Conservation (phyloP, 2,888 invertebrate species). For the Hypselothyrea guttata region DNA sequence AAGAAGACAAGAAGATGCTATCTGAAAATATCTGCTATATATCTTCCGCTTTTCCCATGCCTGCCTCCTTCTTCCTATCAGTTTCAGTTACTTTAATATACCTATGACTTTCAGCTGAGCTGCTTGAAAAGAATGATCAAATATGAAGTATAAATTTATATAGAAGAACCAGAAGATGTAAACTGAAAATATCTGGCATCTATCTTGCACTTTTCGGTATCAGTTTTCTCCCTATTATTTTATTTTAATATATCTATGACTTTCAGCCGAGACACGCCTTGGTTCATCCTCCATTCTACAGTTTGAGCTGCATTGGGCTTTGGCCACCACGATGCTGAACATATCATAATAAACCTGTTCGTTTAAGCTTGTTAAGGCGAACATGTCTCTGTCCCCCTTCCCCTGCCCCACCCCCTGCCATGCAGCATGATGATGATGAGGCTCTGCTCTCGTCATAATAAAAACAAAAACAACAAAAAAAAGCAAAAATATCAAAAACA, state of each 20-base stretch:
- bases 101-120: neutral
- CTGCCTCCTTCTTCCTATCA: no score
- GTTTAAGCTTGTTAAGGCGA: conserved; percentile 69
- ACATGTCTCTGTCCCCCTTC: conserved; percentile 35
- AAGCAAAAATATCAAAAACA: conserved; percentile 9
- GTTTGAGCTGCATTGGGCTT: conserved; percentile 52
- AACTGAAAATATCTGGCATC: no score
- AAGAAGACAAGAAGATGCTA: no score
- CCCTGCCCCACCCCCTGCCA: conserved; percentile 21
- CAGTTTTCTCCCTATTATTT: no score
- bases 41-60: no score
- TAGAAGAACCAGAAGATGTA: no score
- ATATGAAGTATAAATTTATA: no score
- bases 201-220: no score
- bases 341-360: conserved; percentile 77
- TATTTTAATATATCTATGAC: no score
- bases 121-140: no score
- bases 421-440: conserved; percentile 24
- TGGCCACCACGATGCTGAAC: conserved; percentile 23
- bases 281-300: conserved; percentile 17
- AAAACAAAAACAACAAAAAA: conserved; percentile 16
- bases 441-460: conserved; percentile 50
- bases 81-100: no score
- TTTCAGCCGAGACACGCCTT: neutral
- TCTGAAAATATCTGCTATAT: no score